Evolutionary conservation across 1,140 invertebrate species (phyloP).

Genomic region (Drosophila ananassae): DNA sequence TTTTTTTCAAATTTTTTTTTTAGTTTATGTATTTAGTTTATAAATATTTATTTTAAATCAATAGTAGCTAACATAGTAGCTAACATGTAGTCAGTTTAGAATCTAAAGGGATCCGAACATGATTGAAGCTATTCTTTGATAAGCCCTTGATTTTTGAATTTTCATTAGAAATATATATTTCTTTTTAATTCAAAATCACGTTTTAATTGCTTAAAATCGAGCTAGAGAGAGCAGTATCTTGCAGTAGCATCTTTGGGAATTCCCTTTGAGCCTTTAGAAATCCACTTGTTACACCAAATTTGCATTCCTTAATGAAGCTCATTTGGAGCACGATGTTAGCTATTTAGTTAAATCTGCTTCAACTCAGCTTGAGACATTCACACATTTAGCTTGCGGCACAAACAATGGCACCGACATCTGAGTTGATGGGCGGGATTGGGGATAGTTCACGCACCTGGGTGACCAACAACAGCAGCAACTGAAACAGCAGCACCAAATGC

Average conservation of each 20-base stretch:
- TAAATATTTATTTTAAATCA: too few species aligned
- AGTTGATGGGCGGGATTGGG: constrained; percentile 19
- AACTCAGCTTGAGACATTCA: constrained; percentile 22
- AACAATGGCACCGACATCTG: constrained; percentile 11
- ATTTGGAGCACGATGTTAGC: constrained; percentile 44
- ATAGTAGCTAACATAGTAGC: too few species aligned
- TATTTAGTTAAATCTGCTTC: constrained; percentile 42
- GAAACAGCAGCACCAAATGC: constrained; percentile 17
- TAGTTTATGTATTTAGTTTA: too few species aligned
- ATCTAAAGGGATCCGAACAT: too few species aligned
- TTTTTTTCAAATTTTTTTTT: too few species aligned
- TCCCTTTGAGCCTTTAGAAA: constrained; percentile 1
- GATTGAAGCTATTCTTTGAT: too few species aligned
- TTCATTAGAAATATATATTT: too few species aligned
- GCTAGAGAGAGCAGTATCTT: too few species aligned
- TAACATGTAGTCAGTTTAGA: too few species aligned
- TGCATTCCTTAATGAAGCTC: constrained; percentile 51
- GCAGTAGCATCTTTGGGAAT: background rate
- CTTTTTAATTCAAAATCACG: too few species aligned
- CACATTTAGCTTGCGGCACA: constrained; percentile 18
- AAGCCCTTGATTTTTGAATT: too few species aligned
- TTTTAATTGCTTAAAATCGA: too few species aligned
- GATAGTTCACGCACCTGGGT: constrained; percentile 54
- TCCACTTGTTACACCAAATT: constrained; percentile 39
- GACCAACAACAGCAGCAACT: constrained; percentile 18